Evolutionary conservation across 2,113 vertebrate genomes (phyloP).

Genomic region (Silurus glanis): DNA sequence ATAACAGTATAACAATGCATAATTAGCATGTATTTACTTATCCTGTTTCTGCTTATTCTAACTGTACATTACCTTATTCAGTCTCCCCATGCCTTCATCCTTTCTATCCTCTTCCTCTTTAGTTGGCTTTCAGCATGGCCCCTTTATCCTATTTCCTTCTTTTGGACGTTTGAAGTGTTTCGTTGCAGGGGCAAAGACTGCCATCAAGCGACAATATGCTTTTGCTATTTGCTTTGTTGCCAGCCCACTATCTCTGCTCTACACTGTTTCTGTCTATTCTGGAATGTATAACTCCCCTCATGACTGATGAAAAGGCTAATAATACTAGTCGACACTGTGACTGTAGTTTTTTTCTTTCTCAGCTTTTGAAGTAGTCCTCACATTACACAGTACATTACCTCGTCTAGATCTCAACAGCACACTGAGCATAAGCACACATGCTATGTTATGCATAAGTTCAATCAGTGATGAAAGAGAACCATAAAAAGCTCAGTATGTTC

Average conservation of each 20-base stretch:
- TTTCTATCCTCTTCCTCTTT: not conserved
- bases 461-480: not conserved
- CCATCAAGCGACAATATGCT: not conserved
- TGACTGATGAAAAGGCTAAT: not conserved
- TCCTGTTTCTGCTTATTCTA: not conserved
- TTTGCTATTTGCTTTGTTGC: not conserved
- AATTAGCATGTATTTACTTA: not conserved
- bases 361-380: not conserved
- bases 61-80: not conserved
- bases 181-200: not conserved
- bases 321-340: not conserved
- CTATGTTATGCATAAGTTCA: not conserved
- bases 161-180: not conserved
- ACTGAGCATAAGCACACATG: not conserved
- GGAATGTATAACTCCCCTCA: not conserved
- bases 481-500: not conserved
- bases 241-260: not conserved
- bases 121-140: not conserved
- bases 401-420: not conserved
- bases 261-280: not conserved
- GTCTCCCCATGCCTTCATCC: not conserved
- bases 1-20: not conserved
- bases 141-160: not conserved
- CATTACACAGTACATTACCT: constrained; percentile 1
- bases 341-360: not conserved